Conservation (phyloP, 2,797 vertebrate species). For the Pipistrellus kuhlii region DNA sequence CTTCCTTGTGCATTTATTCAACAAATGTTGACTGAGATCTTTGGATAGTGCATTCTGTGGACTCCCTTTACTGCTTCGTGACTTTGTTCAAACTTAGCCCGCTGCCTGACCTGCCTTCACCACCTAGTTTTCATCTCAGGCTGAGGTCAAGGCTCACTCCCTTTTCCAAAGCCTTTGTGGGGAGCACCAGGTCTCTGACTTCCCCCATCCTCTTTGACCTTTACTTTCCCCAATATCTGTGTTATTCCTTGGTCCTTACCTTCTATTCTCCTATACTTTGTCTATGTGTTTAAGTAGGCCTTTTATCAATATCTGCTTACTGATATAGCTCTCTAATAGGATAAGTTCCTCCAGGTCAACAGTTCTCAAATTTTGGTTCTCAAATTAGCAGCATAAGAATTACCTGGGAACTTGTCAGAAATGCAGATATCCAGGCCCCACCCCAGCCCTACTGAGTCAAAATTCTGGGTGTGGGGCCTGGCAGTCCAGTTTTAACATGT, state of each 20-base stretch:
- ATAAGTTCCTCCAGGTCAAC: not conserved
- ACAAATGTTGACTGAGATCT: not conserved
- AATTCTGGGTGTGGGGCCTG: not conserved
- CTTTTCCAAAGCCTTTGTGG: not conserved
- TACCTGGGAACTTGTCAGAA: not conserved
- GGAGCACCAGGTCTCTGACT: not conserved
- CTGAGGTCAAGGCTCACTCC: not conserved
- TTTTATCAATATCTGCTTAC: not conserved
- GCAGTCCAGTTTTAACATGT: not conserved
- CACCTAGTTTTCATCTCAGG: not conserved
- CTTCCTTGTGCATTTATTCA: not conserved
- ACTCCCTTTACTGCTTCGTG: not conserved
- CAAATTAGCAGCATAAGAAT: not conserved
- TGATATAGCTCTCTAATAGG: not conserved
- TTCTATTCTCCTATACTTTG: conserved; percentile 3
- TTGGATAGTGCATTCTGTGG: not conserved
- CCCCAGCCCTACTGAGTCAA: not conserved
- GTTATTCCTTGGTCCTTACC: not conserved
- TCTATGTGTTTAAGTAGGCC: not conserved
- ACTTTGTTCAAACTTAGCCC: not conserved
- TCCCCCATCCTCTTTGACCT: not conserved
- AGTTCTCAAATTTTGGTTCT: not conserved
- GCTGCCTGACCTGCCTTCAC: not conserved
- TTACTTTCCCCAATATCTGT: not conserved
- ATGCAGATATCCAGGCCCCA: not conserved